Conservation (phyloP, 2,113 vertebrate genomes). For the Panthera uncia region DNA sequence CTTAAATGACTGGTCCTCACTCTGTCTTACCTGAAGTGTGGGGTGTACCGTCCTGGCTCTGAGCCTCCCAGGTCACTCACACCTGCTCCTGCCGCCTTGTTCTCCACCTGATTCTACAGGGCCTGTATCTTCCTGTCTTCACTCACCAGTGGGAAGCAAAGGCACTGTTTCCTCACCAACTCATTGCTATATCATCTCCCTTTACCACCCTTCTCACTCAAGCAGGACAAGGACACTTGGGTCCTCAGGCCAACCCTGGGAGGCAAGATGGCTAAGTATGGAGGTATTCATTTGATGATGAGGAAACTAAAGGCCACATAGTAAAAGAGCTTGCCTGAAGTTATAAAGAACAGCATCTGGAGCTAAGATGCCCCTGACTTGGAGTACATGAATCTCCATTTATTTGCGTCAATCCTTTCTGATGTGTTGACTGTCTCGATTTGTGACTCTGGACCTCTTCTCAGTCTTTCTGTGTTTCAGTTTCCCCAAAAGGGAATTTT, state of each 20-base stretch:
- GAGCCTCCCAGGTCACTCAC: not conserved
- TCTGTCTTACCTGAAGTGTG: not conserved
- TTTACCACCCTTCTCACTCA: not conserved
- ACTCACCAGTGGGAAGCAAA: not conserved
- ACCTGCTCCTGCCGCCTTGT: not conserved
- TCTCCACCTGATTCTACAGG: not conserved
- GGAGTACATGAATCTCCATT: not conserved
- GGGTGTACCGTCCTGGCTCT: not conserved
- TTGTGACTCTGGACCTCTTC: not conserved
- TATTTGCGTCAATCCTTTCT: not conserved
- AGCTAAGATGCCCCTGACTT: not conserved
- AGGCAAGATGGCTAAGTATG: not conserved
- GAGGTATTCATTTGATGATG: not conserved
- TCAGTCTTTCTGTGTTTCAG: constrained; percentile 38
- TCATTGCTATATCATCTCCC: not conserved
- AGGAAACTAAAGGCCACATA: not conserved
- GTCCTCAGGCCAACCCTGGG: not conserved
- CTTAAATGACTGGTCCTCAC: not conserved
- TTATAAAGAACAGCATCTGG: not conserved
- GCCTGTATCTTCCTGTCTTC: not conserved
- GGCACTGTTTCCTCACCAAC: not conserved
- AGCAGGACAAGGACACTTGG: not conserved
- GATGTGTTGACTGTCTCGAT: not conserved
- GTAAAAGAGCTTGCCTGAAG: not conserved
- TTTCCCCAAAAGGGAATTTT: constrained; percentile 47